Base-by-base conservation (phyloP, 2,888 invertebrate genomes). In the Hirudinaria manillensis region DNA sequence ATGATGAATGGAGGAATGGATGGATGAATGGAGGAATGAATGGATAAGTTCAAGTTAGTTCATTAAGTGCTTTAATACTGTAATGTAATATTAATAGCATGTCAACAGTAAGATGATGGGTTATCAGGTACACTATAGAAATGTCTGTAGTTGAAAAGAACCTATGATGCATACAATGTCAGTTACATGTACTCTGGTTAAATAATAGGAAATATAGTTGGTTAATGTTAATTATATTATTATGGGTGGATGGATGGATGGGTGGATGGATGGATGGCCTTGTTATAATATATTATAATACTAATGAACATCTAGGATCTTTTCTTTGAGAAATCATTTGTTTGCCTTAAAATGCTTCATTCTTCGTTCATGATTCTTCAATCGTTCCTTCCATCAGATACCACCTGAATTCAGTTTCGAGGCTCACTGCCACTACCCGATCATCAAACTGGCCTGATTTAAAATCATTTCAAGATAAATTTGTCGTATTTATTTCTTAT, bases 361-460 rank as follows among this genome's bases (percentile, higher is more conserved):
- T 3, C 3, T 56, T 24, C 3, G 13, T 24, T 56, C 13, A 67
- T 67, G 21, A 24, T 67, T 67, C 21, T 29, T 36, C 36, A 68
- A 34, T n/a, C 13, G 3, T 10, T 24, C 6, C 29, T 68, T 74
- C 51, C 81, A 80, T 75, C 81, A 84, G 84, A 80, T 80, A 29
- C 91, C 93, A 16, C 93, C 94, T 0, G 91, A 93, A 72, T 96
- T 96, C 85, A 94, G 94, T 84, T 96, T 96, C 85, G 90, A 91
- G 65, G 89, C 89, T 81, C 94, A 94, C 86, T 90, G 90, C 84
- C 91, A 93, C 85, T 96, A 94, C 85, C 94, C 96, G 76, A 90
- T 94, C 75, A 93, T 96, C 77, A 95, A 79, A 70, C 65, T 79
- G 24, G 24, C 76, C 21, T 78, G 56, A 77, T 51, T 10, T 1